phyloP scores from a whole-genome alignment of 2,888 invertebrate species.

The Siphonodentalium dalli region DNA sequence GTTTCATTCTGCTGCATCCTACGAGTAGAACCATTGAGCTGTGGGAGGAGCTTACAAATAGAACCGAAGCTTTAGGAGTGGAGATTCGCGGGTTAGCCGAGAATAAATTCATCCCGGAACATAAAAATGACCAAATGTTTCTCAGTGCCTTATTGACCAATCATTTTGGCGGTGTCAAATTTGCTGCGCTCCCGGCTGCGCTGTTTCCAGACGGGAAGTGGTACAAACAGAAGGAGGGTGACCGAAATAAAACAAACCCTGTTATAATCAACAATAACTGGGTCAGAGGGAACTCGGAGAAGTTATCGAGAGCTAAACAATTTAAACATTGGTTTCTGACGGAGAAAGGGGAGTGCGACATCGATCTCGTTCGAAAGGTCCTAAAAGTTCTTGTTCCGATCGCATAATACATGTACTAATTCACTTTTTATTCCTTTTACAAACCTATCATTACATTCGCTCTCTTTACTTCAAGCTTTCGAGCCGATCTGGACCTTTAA shows the following conservation, averaged over 20 bases:
- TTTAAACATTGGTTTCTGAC: conserved; percentile 50
- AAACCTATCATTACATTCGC: no score
- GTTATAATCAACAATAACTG: conserved; percentile 46
- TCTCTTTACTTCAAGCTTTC: no score
- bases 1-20: conserved; percentile 38
- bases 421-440: no score
- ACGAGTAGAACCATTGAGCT: conserved; percentile 31
- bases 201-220: conserved; percentile 45
- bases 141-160: no score
- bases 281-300: conserved; percentile 38
- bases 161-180: conserved; percentile 30
- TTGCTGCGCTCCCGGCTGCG: conserved; percentile 32
- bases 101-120: conserved; percentile 28
- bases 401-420: no score
- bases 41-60: conserved; percentile 35
- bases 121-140: conserved; percentile 44
- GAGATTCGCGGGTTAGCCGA: conserved; percentile 25
- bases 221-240: conserved; percentile 31
- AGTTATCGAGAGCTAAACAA: conserved; percentile 37
- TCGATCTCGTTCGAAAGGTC: no score
- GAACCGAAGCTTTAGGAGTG: conserved; percentile 29
- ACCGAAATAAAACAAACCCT: conserved; percentile 24
- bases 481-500: no score
- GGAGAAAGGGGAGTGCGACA: no score
- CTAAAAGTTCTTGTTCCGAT: no score